These are phyloP conservation scores for Agrochola lychnidis DNA, from an alignment of 2,888 invertebrate species.

Conservation along the genomic window DNA sequence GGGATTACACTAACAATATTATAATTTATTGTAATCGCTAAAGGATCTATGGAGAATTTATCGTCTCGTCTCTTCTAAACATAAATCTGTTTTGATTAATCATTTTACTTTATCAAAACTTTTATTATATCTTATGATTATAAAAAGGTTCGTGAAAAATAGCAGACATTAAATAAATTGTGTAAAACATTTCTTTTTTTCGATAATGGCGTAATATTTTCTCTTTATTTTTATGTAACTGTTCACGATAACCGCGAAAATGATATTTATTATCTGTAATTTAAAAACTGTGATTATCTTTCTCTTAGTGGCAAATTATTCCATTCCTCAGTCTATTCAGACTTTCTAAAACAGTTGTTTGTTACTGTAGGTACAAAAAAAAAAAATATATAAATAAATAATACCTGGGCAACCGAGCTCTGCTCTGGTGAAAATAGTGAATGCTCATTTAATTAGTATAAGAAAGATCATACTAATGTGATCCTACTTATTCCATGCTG, in stretches of 20 bases:
- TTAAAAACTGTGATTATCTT: neutral
- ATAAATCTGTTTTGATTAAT: slow-evolving; percentile 57
- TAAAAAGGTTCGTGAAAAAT: slow-evolving; percentile 42
- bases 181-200: slow-evolving; percentile 23
- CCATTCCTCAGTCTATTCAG: neutral
- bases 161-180: slow-evolving; percentile 23
- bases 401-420: too few species aligned
- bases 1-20: slow-evolving; percentile 45
- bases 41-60: slow-evolving; percentile 53
- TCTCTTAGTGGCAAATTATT: neutral
- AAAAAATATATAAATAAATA: too few species aligned
- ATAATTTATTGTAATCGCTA: slow-evolving; percentile 54
- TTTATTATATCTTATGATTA: slow-evolving; percentile 25
- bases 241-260: neutral
- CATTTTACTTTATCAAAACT: slow-evolving; percentile 51
- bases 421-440: too few species aligned
- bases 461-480: too few species aligned
- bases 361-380: neutral
- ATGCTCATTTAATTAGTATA: too few species aligned
- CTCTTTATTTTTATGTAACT: slow-evolving; percentile 2
- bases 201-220: slow-evolving; percentile 26
- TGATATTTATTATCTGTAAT: slow-evolving; percentile 7
- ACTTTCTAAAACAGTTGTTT: neutral
- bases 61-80: slow-evolving; percentile 28
- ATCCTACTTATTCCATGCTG: too few species aligned